phyloP scores from a whole-genome alignment of 2,888 invertebrate genomes.

The Cataglyphis albicans region DNA sequence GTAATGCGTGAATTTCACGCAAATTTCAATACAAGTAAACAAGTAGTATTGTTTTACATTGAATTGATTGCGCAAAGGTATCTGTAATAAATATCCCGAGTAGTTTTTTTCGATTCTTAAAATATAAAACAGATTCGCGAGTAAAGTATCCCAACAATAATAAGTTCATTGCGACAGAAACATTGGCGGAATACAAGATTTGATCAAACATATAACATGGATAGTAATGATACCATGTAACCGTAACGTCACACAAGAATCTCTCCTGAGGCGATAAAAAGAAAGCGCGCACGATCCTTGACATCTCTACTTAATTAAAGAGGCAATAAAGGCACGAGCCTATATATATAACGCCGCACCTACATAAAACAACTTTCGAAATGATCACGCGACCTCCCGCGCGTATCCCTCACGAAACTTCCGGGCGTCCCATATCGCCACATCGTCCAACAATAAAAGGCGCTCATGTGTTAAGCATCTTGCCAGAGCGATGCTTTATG shows the following conservation, averaged over 20 bases:
- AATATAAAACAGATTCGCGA: neutral
- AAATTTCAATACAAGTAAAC: neutral
- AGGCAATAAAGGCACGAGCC: slow-evolving; percentile 33
- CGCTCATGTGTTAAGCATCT: slow-evolving; percentile 21
- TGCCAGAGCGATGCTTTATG: slow-evolving; percentile 42
- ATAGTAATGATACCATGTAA: neutral
- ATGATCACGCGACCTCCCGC: slow-evolving; percentile 14
- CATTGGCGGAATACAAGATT: neutral
- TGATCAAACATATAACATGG: slow-evolving; percentile 10
- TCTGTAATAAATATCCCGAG: neutral
- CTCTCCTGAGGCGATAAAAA: slow-evolving; percentile 1
- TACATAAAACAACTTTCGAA: slow-evolving; percentile 43
- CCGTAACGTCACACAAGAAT: neutral
- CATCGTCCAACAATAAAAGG: slow-evolving; percentile 44
- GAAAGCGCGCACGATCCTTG: slow-evolving; percentile 17
- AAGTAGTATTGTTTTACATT: neutral
- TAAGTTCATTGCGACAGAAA: neutral
- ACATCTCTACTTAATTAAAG: slow-evolving; percentile 14
- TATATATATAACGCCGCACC: neutral
- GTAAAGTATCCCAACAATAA: neutral
- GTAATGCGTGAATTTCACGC: neutral
- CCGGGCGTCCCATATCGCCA: slow-evolving; percentile 17
- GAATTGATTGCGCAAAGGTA: neutral
- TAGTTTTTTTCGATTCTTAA: neutral
- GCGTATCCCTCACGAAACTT: slow-evolving; percentile 17